Base-by-base conservation (phyloP, 2,888 invertebrate species). In the Phrixothrix hirtus region DNA sequence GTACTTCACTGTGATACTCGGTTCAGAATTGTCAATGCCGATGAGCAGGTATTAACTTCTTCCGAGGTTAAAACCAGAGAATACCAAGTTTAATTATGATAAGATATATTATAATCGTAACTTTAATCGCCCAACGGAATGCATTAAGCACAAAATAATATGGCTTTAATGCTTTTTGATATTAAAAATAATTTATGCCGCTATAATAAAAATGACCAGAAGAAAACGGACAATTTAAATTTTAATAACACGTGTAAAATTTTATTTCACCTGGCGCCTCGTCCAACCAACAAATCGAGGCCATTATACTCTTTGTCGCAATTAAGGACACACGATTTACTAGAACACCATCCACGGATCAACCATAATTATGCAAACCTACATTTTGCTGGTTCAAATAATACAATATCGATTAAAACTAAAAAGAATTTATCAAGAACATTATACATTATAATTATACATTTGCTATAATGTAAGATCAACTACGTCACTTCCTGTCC, bases 1-100 rank as follows among this genome's bases (percentile, higher is more conserved):
- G 64, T 64, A 64, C 63, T 63, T 62, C 60, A 63, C 59, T 61
- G 59, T 59, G 60, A 63, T 63, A 59, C 61, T 59, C 51, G 52
- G 56, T 45, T 60, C 56, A 45, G 53, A 64, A 63, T 64, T 64
- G 64, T 64, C 64, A 64, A 61, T 62, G 61, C 60, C 55, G 56
- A 56, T 48, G 45, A 45, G 57, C 48, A 60, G 60, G 62, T 61
- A 61, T 61, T 57, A 57, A 57, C 53, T 50, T 53, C 57, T 38
- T 57, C 45, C 42, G 57, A 49, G 45, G 53, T 48, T 48, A 48
- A 50, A 52, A 47, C 46, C 56, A 41, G 47, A 51, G 46, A 55
- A 56, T 50, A 51, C 36, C 39, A 37, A 39, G 44, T 52, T 56
- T 56, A 55, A 55, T 55, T 55, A 48, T 34, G 44, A 48, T 48